Evolutionary conservation across 1,140 invertebrate genomes (phyloP).

Genomic region (Papilio polytes): DNA sequence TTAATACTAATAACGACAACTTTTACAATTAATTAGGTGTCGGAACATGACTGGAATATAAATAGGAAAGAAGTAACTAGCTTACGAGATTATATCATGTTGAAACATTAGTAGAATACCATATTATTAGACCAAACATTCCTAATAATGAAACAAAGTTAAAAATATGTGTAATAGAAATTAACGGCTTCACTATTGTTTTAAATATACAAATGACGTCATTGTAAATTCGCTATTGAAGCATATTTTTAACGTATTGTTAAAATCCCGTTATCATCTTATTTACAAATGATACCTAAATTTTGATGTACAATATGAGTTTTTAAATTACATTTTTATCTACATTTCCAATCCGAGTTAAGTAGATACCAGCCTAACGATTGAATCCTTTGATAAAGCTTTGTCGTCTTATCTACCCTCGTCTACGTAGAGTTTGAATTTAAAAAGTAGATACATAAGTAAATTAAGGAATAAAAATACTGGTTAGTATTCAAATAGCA

Average conservation of each 20-base stretch:
- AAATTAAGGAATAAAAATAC: no score
- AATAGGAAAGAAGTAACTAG: neutral
- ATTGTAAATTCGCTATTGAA: no score
- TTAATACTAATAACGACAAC: conserved; percentile 58
- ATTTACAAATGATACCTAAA: no score
- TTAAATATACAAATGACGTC: no score
- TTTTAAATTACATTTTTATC: no score
- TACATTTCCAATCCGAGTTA: neutral
- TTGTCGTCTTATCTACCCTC: neutral
- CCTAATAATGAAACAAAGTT: no score
- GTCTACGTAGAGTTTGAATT: neutral
- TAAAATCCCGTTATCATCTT: no score
- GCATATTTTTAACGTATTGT: no score
- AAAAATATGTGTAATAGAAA: no score
- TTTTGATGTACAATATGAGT: no score
- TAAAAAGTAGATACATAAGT: neutral
- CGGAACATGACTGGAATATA: neutral
- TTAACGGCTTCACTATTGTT: no score
- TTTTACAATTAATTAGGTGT: conserved; percentile 22
- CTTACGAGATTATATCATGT: conserved; percentile 41
- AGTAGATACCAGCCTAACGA: neutral
- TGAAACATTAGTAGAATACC: neutral
- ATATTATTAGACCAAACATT: no score
- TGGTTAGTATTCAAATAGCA: neutral
- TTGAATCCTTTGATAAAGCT: conserved; percentile 1